phyloP scores from a whole-genome alignment of 2,113 vertebrate species.

The Sclerurus mexicanus region DNA sequence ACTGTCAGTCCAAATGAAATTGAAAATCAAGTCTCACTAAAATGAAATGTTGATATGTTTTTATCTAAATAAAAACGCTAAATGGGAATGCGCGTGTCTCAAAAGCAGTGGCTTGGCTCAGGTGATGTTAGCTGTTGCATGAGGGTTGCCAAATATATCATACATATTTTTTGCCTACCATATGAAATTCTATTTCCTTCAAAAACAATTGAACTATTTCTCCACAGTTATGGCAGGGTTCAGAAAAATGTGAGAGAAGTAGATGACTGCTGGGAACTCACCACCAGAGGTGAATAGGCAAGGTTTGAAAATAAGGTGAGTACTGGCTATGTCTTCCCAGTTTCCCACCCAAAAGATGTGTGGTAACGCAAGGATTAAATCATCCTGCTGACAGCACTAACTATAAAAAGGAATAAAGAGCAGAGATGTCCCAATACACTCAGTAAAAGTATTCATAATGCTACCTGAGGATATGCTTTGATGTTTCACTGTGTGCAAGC shows the following conservation, averaged over 20 bases:
- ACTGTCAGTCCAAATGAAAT: neutral
- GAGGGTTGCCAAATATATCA: neutral
- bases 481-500: neutral
- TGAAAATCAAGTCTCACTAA: neutral
- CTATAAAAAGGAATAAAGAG: neutral
- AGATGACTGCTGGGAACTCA: neutral
- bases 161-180: neutral
- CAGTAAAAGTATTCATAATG: neutral
- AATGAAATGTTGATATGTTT: neutral
- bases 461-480: neutral
- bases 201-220: neutral
- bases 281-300: neutral
- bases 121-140: neutral
- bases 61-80: neutral
- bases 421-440: neutral
- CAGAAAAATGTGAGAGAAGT: neutral
- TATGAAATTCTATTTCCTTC: neutral
- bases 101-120: neutral
- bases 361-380: neutral
- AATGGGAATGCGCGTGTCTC: neutral
- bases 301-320: neutral
- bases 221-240: neutral
- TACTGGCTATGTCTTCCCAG: neutral
- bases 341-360: neutral
- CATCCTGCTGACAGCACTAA: neutral